Evolutionary conservation across 2,113 vertebrate species (phyloP).

Genomic region (Tyto alba): DNA sequence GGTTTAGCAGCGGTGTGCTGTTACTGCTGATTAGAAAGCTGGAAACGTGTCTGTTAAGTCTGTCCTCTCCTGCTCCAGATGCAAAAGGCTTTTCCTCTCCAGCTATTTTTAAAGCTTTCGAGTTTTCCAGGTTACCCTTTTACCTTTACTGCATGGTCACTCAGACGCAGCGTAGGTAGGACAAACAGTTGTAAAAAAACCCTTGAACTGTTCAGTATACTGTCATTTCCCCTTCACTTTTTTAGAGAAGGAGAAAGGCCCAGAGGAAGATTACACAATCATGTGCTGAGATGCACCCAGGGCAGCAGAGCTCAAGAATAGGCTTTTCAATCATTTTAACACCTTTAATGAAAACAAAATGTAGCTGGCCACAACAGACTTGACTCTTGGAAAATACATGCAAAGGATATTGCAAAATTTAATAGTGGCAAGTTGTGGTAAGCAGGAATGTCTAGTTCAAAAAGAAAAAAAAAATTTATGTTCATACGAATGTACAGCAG

Average conservation of each 20-base stretch:
- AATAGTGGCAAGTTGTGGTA: not conserved
- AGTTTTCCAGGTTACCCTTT: not conserved
- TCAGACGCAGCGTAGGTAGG: rapidly evolving
- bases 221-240: not conserved
- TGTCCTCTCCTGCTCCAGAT: not conserved
- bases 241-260: not conserved
- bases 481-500: not conserved
- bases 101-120: not conserved
- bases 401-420: slow-evolving; percentile 1
- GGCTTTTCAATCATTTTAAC: not conserved
- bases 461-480: not conserved
- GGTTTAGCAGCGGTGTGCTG: not conserved
- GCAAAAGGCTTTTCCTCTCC: not conserved
- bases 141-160: not conserved
- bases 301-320: not conserved
- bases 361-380: not conserved
- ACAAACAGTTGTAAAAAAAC: not conserved
- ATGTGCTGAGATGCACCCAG: not conserved
- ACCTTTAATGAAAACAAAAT: not conserved
- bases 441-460: not conserved
- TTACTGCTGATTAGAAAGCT: not conserved
- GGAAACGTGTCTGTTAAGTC: not conserved
- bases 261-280: not conserved
- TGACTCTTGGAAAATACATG: not conserved
- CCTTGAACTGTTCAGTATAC: not conserved